Percentiles rank a stretch among this genome's conserved stretches.
Conservation (phyloP, 30 jellyfish, hydroid and myxozoan genomes). For the Morbakka virulenta region DNA sequence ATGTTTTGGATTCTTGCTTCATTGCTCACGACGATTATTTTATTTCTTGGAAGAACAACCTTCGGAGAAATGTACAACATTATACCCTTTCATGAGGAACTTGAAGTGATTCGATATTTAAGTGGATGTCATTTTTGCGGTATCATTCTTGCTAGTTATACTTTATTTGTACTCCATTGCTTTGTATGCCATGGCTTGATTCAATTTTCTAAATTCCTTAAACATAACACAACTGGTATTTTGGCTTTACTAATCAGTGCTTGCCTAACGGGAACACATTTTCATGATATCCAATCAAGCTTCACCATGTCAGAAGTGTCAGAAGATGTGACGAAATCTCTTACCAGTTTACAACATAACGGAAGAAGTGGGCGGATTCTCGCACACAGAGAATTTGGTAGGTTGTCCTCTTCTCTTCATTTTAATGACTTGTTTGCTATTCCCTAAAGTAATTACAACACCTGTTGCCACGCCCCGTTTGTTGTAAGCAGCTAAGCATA, state of each 20-base stretch:
- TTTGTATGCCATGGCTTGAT: neutral
- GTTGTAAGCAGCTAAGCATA: no score
- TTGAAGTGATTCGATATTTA: conserved; percentile 50
- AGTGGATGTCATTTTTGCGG: conserved; percentile 83
- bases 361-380: conserved; percentile 61
- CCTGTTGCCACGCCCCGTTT: no score
- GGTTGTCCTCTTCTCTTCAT: neutral
- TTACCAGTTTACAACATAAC: conserved; percentile 13
- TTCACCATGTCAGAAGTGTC: conserved; percentile 55
- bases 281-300: conserved; percentile 5
- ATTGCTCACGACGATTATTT: conserved; percentile 9
- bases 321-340: conserved; percentile 6
- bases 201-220: neutral
- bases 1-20: conserved; percentile 45
- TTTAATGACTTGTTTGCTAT: neutral
- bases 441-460: no score
- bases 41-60: conserved; percentile 62
- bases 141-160: conserved; percentile 57
- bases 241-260: conserved; percentile 1
- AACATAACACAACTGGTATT: neutral
- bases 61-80: conserved; percentile 37
- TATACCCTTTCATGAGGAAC: conserved; percentile 65
- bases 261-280: conserved; percentile 29
- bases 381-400: conserved; percentile 70
- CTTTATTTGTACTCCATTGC: neutral